phyloP scores from a whole-genome alignment of 2,888 invertebrate genomes.

The Falcaria lacertinaria region DNA sequence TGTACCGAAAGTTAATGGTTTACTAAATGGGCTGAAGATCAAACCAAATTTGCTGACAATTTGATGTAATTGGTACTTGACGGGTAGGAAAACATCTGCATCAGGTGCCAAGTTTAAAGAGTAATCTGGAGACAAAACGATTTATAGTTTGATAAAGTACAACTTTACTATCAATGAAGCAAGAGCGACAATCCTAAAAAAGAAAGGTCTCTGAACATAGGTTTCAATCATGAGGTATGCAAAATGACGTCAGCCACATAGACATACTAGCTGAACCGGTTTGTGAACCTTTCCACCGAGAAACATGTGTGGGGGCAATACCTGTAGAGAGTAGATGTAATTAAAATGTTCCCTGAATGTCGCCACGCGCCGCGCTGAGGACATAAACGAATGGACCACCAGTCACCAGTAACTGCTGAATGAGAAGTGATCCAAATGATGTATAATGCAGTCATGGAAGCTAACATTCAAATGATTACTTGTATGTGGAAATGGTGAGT shows the following conservation, averaged over 20 bases:
- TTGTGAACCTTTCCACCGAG: slow-evolving; percentile 42
- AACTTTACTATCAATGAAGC: neutral
- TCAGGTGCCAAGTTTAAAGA: too few relatives aligned
- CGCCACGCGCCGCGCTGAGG: slow-evolving; percentile 14
- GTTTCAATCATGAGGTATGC: slow-evolving; percentile 35
- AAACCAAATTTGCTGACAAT: too few relatives aligned
- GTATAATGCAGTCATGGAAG: slow-evolving; percentile 22
- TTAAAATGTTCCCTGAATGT: slow-evolving; percentile 31
- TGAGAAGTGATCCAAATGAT: slow-evolving; percentile 16
- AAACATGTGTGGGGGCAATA: slow-evolving; percentile 46
- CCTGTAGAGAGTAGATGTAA: slow-evolving; percentile 39
- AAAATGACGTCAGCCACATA: slow-evolving; percentile 40
- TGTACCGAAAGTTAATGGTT: neutral
- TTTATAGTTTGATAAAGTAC: neutral
- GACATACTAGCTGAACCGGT: slow-evolving; percentile 40
- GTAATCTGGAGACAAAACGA: too few relatives aligned
- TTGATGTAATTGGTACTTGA: too few relatives aligned
- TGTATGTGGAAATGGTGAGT: slow-evolving; percentile 20
- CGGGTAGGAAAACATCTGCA: too few relatives aligned
- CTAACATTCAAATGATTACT: slow-evolving; percentile 29
- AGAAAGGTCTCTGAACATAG: slow-evolving; percentile 27
- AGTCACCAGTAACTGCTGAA: slow-evolving; percentile 14
- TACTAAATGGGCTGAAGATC: too few relatives aligned
- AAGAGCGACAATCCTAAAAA: slow-evolving; percentile 7
- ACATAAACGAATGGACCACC: slow-evolving; percentile 19